Evolutionary conservation across 2,888 invertebrate species (phyloP), one percentile per base, ranked within the genome.

Genomic region (Candidula unifasciata): DNA sequence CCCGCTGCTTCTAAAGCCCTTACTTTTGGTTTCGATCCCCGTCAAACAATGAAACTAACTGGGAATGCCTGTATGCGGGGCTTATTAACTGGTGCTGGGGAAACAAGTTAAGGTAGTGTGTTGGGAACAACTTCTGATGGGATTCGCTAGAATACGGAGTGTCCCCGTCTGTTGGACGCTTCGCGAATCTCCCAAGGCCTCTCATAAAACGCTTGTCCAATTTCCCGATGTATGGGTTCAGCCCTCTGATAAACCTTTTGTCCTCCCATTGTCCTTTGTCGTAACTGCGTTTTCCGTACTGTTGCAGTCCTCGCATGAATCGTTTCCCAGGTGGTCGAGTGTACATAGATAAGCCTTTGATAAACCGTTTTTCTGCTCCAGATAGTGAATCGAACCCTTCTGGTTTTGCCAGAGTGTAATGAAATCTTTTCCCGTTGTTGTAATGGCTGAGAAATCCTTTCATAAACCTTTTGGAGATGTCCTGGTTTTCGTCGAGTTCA

Each of bases 191-290:
- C 44, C 68, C 71, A 30, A 77, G 64, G 5, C 84, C 86, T 69
- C 74, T 54, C 64, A 84, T 64, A 30, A 86, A 86, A 0, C 85
- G 71, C 71, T 85, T 85, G 24, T 82, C 82, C 18, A 30, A 10
- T 3, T 21, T 44, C 2, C n/a, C n/a, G 13, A 30, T 5, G n/a
- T 77, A 8, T 21, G 33, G 18, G 54, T 52, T 27, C 13, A 80
- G 52, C 0, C 69, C 80, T 54, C 33, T 8, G 16, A 69, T 69
- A 30, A 80, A 80, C 6, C 69, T 5, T 27, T 68, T 69, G n/a
- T 64, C 69, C 27, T 33, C 3, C 18, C 30, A 21, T 2, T 30
- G 30, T 16, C 3, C n/a, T n/a, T 44, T n/a, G 18, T 79, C 37
- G 8, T 5, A 8, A 10, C 66, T 35, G 10, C 37, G 64, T 44